Evolutionary conservation across 2,888 invertebrate species (phyloP).

Genomic region (Lasioglossum figueresi): DNA sequence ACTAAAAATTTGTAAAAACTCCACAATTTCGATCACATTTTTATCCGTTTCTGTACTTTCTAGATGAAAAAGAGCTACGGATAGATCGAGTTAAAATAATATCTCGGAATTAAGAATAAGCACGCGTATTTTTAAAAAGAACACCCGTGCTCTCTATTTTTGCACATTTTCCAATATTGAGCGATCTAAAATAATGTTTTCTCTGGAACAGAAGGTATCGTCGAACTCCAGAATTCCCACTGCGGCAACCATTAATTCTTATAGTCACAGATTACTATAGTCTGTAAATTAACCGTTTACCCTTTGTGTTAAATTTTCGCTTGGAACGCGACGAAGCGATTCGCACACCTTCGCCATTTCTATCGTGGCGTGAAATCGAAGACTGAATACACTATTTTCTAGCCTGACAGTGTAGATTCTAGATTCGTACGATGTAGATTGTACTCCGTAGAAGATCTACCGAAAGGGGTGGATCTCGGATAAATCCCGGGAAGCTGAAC

Average conservation of each 20-base stretch:
- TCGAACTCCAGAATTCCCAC: conserved; percentile 1
- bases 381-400: background rate
- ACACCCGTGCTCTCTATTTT: background rate
- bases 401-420: background rate
- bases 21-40: no score
- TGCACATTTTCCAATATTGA: background rate
- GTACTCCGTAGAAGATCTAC: background rate
- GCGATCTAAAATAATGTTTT: background rate
- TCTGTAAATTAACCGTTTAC: background rate
- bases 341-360: conserved; percentile 11
- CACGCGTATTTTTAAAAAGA: background rate
- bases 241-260: conserved; percentile 12
- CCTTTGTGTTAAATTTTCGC: conserved; percentile 36
- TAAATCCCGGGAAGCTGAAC: conserved; percentile 43
- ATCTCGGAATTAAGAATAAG: conserved; percentile 6
- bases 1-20: background rate
- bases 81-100: background rate
- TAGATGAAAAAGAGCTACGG: conserved; percentile 13
- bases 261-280: background rate
- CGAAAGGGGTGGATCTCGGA: conserved; percentile 18
- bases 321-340: conserved; percentile 34
- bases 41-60: background rate
- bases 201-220: conserved; percentile 1
- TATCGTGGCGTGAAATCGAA: conserved; percentile 4
- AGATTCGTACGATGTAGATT: background rate